Conservation (phyloP, 1,140 invertebrate species). For the Ptiloglossa arizonensis region DNA sequence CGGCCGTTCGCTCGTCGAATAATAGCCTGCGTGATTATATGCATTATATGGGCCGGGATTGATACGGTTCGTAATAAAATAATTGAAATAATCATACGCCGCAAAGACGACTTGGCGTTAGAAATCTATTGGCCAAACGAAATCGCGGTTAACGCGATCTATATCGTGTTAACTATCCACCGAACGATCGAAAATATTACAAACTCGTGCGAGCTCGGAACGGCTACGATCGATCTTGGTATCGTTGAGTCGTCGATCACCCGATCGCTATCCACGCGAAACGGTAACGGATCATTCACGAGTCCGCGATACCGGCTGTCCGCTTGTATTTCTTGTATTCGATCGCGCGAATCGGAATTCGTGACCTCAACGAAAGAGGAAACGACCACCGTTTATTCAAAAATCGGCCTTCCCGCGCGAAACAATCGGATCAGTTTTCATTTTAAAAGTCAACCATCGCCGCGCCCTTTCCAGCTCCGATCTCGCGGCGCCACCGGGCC, state of each 20-base stretch:
- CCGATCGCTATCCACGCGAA: too few species aligned
- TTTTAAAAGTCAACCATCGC: constrained; percentile 31
- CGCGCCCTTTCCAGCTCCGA: constrained; percentile 28
- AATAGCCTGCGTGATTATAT: constrained; percentile 75
- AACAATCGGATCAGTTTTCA: too few species aligned
- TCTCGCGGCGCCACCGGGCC: constrained; percentile 58
- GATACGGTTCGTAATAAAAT: constrained; percentile 77
- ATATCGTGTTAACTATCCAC: neutral
- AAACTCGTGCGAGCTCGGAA: too few species aligned
- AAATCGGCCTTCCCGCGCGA: too few species aligned
- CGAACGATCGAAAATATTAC: neutral
- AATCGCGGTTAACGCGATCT: constrained; percentile 19
- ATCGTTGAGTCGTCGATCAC: too few species aligned
- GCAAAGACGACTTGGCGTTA: constrained; percentile 60
- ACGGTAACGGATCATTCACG: too few species aligned
- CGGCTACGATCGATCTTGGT: too few species aligned
- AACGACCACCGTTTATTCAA: neutral
- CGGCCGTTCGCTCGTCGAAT: constrained; percentile 61
- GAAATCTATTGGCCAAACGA: constrained; percentile 37
- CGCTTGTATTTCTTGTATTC: too few species aligned
- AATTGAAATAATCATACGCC: constrained; percentile 77
- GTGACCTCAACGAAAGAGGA: neutral
- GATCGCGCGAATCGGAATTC: too few species aligned
- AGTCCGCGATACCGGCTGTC: too few species aligned
- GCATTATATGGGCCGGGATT: constrained; percentile 74